phyloP scores from a whole-genome alignment of 2,888 invertebrate species.

The Noctua comes region DNA sequence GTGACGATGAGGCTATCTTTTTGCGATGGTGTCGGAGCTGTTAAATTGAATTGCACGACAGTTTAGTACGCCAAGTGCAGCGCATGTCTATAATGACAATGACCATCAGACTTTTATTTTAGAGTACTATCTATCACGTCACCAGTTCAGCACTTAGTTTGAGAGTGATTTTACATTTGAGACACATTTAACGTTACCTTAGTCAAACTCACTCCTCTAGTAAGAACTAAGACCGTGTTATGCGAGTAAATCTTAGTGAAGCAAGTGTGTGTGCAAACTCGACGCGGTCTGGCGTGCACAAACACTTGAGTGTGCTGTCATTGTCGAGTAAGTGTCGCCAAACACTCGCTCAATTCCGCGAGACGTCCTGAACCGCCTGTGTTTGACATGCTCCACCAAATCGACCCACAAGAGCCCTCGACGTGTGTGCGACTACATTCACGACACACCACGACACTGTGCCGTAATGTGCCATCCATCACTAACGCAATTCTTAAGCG shows the following conservation, averaged over 20 bases:
- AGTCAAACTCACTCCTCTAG: constrained; percentile 29
- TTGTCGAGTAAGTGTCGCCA: constrained; percentile 80
- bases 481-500: constrained; percentile 63
- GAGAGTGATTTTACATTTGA: constrained; percentile 6
- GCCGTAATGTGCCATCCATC: constrained; percentile 62
- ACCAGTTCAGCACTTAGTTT: neutral
- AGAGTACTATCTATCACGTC: neutral
- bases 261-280: constrained; percentile 75
- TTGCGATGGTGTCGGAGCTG: constrained; percentile 55
- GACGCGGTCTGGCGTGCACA: constrained; percentile 72
- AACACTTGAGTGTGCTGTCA: constrained; percentile 75
- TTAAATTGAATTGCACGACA: constrained; percentile 55
- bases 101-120: constrained; percentile 39
- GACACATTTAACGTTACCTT: constrained; percentile 30
- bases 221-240: constrained; percentile 67
- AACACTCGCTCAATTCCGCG: constrained; percentile 76
- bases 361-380: constrained; percentile 77
- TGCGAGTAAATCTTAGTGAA: constrained; percentile 75
- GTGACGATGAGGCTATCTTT: constrained; percentile 66
- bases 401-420: constrained; percentile 78
- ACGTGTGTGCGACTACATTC: constrained; percentile 62
- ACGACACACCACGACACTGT: constrained; percentile 63
- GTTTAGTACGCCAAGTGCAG: constrained; percentile 51
- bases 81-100: constrained; percentile 24
- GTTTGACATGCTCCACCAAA: constrained; percentile 80